Evolutionary conservation across 1,140 invertebrate species (phyloP), one percentile per base, ranked within the genome.

Genomic region (Portunus trituberculatus): DNA sequence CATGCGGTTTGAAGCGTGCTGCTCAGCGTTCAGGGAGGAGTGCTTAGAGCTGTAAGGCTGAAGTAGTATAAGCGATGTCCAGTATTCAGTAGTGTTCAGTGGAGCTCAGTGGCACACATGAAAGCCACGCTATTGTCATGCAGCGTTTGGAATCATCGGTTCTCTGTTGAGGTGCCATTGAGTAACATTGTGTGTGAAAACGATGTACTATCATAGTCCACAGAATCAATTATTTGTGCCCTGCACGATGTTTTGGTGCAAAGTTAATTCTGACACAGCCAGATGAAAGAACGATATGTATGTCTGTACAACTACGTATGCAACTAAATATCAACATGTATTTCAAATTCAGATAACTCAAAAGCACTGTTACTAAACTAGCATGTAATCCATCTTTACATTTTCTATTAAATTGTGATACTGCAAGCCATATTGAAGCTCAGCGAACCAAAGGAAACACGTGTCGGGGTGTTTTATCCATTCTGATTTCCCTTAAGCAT

Each of bases 341-440:
- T 39, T 39, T 39, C 39, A 39, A 39, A 39, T 39, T 39, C 39
- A 39, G 6, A 39, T 39, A 39, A 39, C 1, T 39, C 1, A 76
- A 76, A 25, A n/a, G 67, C 8, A 76, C 12, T 76, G 12, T 25
- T 25, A 25, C 4, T 25, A n/a, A 16, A n/a, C n/a, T 76, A 76
- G 12, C 8, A 25, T 76, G 67, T 2, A 25, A n/a, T 0, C 20
- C 67, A n/a, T n/a, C 67, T 20, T 76, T 76, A n/a, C n/a, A 76
- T 76, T 76, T 8, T 8, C 67, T 76, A 76, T 76, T 76, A 76
- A 76, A 76, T 25, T 76, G 67, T 1, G 1, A 76, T n/a, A n/a
- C n/a, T 76, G 67, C 67, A 76, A 76, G n/a, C n/a, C 67, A 76
- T 76, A 76, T 76, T 76, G 67, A 76, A 76, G 16, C 25, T 76